Evolutionary conservation across 2,797 vertebrate genomes (phyloP).

Genomic region (Sparidentex hasta): DNA sequence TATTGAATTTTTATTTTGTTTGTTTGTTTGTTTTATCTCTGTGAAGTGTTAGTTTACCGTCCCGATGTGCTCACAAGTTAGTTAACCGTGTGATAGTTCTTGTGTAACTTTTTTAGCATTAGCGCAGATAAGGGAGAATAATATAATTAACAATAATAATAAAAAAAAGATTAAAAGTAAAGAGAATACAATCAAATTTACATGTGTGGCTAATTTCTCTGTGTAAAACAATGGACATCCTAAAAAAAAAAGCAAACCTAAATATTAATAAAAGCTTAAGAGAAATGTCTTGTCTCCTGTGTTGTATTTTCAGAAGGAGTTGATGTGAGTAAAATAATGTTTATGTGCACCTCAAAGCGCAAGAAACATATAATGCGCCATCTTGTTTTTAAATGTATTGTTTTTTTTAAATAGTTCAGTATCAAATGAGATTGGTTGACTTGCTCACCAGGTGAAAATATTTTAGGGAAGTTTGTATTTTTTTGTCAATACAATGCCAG

Average conservation of each 20-base stretch:
- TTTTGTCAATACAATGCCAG: no score
- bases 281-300: constrained; percentile 50
- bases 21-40: constrained; percentile 65
- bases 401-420: no score
- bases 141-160: constrained; percentile 78
- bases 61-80: constrained; percentile 82
- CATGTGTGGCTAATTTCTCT: constrained; percentile 85
- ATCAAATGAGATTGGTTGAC: no score
- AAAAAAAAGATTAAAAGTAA: constrained; percentile 63
- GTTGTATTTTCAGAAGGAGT: constrained; percentile 7
- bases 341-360: neutral
- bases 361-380: no score
- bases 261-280: constrained; percentile 84
- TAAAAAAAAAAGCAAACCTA: constrained; percentile 72
- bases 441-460: no score
- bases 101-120: constrained; percentile 87
- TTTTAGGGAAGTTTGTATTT: no score
- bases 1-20: constrained; percentile 32
- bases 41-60: constrained; percentile 83
- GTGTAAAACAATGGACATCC: constrained; percentile 84
- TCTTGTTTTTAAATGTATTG: no score
- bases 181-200: constrained; percentile 81
- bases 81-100: constrained; percentile 82
- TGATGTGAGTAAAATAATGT: neutral
- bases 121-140: constrained; percentile 81